A percentile compares a stretch with the other conserved stretches of the same genome.
Evolutionary conservation across 2,113 vertebrate species (phyloP).

Genomic region (Nanorana parkeri): DNA sequence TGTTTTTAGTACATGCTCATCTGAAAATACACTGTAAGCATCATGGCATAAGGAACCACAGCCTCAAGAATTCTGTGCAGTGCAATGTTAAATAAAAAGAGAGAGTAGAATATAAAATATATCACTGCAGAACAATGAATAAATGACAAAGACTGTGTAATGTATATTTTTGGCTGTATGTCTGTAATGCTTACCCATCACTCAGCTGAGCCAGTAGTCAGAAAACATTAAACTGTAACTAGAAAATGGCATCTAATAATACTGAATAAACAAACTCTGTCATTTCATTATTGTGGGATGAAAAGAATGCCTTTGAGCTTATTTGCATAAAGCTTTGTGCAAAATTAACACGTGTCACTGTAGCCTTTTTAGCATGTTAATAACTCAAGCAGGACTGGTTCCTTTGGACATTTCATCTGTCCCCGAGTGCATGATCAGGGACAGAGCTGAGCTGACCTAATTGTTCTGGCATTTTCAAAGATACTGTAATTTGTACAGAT

Average conservation of each 20-base stretch:
- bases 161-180: not conserved
- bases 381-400: constrained; percentile 86
- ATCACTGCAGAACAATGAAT: not conserved
- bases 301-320: constrained; percentile 88
- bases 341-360: constrained; percentile 88
- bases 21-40: no score
- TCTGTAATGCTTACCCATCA: constrained; percentile 4
- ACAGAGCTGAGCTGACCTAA: constrained; percentile 87
- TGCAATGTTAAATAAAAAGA: no score
- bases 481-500: constrained; percentile 93
- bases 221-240: constrained; percentile 69
- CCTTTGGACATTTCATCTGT: constrained; percentile 88
- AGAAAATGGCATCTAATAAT: constrained; percentile 85
- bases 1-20: no score
- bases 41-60: no score
- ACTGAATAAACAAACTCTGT: constrained; percentile 85
- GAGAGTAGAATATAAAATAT: not conserved
- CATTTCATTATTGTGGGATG: constrained; percentile 84
- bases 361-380: constrained; percentile 89
- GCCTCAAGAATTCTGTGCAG: no score
- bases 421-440: constrained; percentile 83
- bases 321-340: constrained; percentile 89
- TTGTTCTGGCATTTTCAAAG: constrained; percentile 90
- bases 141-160: not conserved
- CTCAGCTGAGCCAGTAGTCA: constrained; percentile 17